Evolutionary conservation across 2,888 invertebrate genomes (phyloP).

Genomic region (Galeopsomyia nigrocyanea): DNA sequence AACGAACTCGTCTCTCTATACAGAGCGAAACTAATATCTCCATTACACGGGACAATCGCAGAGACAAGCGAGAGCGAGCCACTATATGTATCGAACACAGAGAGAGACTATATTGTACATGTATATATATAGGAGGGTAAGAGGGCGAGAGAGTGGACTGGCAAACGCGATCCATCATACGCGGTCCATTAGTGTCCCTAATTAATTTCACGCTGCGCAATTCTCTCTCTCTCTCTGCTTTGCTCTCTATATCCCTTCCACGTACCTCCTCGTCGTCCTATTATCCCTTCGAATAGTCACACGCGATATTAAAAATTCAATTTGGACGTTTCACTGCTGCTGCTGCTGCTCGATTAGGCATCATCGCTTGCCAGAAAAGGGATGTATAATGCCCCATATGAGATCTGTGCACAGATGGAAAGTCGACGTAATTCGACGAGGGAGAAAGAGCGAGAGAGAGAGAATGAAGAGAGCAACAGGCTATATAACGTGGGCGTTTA

Average conservation of each 20-base stretch:
- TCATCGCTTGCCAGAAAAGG: no score
- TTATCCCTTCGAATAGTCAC: no score
- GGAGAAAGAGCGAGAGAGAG: constrained; percentile 48
- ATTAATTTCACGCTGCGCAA: constrained; percentile 45
- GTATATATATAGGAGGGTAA: no score
- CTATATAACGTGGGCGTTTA: constrained; percentile 18
- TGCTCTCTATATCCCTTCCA: constrained; percentile 1
- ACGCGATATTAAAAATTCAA: constrained; percentile 40
- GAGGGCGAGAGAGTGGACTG: constrained; percentile 8
- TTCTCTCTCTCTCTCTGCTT: constrained; percentile 12
- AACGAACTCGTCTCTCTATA: constrained; percentile 19
- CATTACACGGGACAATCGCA: constrained; percentile 25
- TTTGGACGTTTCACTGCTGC: constrained; percentile 25
- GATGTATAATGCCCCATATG: no score
- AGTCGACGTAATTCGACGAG: constrained; percentile 22
- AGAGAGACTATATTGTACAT: background rate
- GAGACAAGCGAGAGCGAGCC: constrained; percentile 17
- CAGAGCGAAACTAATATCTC: constrained; percentile 36
- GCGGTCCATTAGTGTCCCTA: constrained; percentile 45
- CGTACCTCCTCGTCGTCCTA: constrained; percentile 14
- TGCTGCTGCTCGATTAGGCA: no score
- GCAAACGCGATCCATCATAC: constrained; percentile 43
- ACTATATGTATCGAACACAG: background rate
- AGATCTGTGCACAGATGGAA: no score
- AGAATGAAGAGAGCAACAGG: constrained; percentile 12